A percentile compares a stretch with the other conserved stretches of the same genome.
Evolutionary conservation across 2,113 vertebrate genomes (phyloP).

Genomic region (Callorhinus ursinus): DNA sequence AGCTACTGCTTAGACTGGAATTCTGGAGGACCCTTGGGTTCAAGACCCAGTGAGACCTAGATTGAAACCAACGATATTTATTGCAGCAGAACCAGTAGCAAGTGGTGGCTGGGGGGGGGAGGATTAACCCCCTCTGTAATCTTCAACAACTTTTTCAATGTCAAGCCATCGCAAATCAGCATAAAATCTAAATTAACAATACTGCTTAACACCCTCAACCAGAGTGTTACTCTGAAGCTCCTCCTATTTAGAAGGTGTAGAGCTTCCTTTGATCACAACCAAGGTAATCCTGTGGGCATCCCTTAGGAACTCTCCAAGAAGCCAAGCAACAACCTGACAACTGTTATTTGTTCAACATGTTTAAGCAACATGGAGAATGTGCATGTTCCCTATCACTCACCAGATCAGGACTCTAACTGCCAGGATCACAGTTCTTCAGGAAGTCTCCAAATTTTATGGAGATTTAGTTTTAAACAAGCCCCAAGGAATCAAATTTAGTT

Average conservation of each 20-base stretch:
- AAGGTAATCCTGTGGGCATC: background rate
- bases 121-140: background rate
- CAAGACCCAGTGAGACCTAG: background rate
- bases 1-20: background rate
- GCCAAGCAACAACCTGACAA: background rate
- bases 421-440: background rate
- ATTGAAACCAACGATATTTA: background rate
- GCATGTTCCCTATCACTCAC: background rate
- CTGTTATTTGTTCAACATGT: background rate
- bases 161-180: background rate
- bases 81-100: background rate
- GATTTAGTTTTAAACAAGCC: background rate
- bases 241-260: background rate
- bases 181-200: background rate
- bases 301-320: background rate
- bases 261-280: background rate
- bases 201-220: background rate
- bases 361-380: background rate
- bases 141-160: background rate
- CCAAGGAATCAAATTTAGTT: background rate
- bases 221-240: background rate
- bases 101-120: background rate
- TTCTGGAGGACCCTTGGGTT: background rate
- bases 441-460: background rate
- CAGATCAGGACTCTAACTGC: background rate